phyloP scores from a whole-genome alignment of 2,888 invertebrate genomes.

The Drosophila multiciliata region DNA sequence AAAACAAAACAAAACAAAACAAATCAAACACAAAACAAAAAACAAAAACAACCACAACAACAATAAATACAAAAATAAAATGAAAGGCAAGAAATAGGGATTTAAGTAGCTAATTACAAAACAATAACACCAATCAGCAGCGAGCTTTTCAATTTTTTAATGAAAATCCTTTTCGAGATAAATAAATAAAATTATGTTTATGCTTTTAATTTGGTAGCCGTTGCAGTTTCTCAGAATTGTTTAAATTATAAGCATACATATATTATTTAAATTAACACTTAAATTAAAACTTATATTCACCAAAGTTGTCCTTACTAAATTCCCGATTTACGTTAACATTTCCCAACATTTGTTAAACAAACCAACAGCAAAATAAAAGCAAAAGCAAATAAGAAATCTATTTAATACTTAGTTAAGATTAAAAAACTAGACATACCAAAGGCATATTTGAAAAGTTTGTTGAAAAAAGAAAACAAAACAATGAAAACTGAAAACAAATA shows the following conservation, averaged over 20 bases:
- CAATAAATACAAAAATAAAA: slow-evolving; percentile 14
- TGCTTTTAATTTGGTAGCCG: slow-evolving; percentile 22
- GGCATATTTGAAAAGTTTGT: slow-evolving; percentile 77
- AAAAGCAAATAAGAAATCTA: slow-evolving; percentile 39
- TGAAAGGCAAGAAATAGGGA: slow-evolving; percentile 55
- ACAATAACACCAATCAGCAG: slow-evolving; percentile 19
- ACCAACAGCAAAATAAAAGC: slow-evolving; percentile 22
- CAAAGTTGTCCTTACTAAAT: slow-evolving; percentile 85
- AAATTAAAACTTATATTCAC: slow-evolving; percentile 67
- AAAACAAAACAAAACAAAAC: slow-evolving; percentile 13
- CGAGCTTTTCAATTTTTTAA: slow-evolving; percentile 15
- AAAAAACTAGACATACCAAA: slow-evolving; percentile 84
- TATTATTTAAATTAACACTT: slow-evolving; percentile 58
- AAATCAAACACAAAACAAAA: slow-evolving; percentile 15
- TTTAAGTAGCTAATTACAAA: slow-evolving; percentile 61
- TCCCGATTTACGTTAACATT: slow-evolving; percentile 62
- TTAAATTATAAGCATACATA: slow-evolving; percentile 55
- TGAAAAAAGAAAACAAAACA: slow-evolving; percentile 11
- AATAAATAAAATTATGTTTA: slow-evolving; percentile 15
- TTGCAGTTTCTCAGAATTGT: slow-evolving; percentile 49
- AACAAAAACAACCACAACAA: slow-evolving; percentile 24
- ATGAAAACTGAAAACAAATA: slow-evolving; percentile 15
- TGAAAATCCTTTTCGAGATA: slow-evolving; percentile 12
- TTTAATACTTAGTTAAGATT: slow-evolving; percentile 65
- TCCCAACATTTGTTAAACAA: slow-evolving; percentile 67